Base-by-base conservation (phyloP, 2,797 vertebrate species). In the Xenops minutus region DNA sequence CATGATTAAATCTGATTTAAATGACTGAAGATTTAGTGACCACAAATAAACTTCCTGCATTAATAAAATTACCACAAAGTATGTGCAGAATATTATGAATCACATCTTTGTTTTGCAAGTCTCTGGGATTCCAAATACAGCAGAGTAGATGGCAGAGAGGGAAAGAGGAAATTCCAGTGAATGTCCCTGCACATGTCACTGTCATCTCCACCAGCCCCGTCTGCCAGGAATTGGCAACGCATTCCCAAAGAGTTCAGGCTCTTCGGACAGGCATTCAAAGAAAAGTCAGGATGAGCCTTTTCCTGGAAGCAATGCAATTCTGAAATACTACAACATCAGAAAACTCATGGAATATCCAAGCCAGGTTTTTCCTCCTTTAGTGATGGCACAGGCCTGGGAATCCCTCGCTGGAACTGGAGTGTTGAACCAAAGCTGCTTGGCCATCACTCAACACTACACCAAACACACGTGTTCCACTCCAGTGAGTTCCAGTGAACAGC, bases 11-110 rank as follows among this genome's bases (percentile, higher is more conserved):
- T 20, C 58, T 36, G 29, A 72, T 55, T 85, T 51, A 88, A 72
- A 59, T 19, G 13, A 24, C 82, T 52, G 24, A 89, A 51, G 32
- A 29, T 66, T 64, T 67, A 87, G 44, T 7, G 39, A 88, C 67
- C 21, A 6, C 78, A 94, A 77, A 91, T 77, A 83, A 86, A 55
- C 43, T 92, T 81, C 66, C 80, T 64, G 69, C 46, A 14, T 75
- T 80, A 88, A 77, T 86, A 68, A 79, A 80, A 55, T 82, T 81
- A 94, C 51, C 75, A 93, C 82, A 79, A 92, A 83, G n/a, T 36
- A 55, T 27, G 76, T 5, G 3, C 46, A 69, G 56, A 81, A 86
- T 55, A 49, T 63, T 34, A 56, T 51, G 61, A 91, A 79, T 66
- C 51, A 74, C 51, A 19, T 34, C 41, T 51, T 78, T 1, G 0